Percentiles rank a stretch among this genome's conserved stretches.
These are phyloP conservation scores for Myotis myotis DNA, from an alignment of 2,797 vertebrate species.

Conservation along the genomic window DNA sequence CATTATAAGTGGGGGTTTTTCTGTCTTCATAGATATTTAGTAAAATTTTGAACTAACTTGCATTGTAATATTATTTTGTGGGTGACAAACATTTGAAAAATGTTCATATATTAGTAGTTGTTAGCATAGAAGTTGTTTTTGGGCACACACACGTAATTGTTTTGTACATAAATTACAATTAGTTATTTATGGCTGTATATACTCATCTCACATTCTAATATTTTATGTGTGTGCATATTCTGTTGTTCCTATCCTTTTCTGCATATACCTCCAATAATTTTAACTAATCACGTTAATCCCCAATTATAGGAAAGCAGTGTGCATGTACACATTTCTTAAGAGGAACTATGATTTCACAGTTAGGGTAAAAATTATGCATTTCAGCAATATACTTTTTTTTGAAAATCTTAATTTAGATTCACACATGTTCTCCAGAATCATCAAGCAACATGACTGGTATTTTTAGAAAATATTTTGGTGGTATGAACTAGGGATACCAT, in stretches of 20 bases:
- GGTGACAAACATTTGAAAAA: not conserved
- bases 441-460: not conserved
- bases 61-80: slow-evolving; percentile 35
- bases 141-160: not conserved
- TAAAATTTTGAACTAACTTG: slow-evolving; percentile 18
- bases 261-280: not conserved
- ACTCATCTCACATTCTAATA: not conserved
- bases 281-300: not conserved
- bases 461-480: slow-evolving; percentile 23
- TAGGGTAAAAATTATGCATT: not conserved
- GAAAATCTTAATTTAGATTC: slow-evolving; percentile 25
- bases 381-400: not conserved
- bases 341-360: not conserved
- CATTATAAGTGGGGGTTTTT: not conserved
- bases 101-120: slow-evolving; percentile 1
- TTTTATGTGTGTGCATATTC: not conserved
- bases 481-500: not conserved
- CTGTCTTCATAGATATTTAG: not conserved
- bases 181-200: not conserved
- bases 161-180: not conserved
- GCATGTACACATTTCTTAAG: not conserved
- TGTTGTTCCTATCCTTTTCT: not conserved
- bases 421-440: slow-evolving; percentile 16
- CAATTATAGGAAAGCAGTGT: not conserved
- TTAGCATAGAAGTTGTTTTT: not conserved